These are phyloP conservation scores for Melozone crissalis DNA, from an alignment of 2,113 vertebrate genomes.

Conservation along the genomic window DNA sequence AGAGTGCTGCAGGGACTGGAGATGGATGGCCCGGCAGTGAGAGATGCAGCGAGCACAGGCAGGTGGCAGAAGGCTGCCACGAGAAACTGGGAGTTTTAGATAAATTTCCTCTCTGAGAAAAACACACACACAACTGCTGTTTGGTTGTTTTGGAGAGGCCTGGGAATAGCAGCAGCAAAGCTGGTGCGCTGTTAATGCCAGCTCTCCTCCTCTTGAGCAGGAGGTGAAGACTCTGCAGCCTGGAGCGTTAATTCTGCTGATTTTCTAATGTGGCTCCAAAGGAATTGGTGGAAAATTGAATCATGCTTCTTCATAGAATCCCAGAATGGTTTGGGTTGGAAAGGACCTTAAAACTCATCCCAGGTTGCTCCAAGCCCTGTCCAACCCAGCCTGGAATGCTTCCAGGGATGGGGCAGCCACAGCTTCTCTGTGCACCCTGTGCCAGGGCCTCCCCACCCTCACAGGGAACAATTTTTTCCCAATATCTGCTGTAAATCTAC, in stretches of 20 bases:
- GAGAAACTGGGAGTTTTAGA: not conserved
- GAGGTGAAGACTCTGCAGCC: not conserved
- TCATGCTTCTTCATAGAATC: not conserved
- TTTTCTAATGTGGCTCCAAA: not conserved
- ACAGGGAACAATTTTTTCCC: not conserved
- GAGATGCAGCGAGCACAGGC: not conserved
- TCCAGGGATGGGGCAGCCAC: not conserved
- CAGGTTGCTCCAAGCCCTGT: not conserved
- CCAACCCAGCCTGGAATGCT: not conserved
- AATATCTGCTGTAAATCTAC: not conserved
- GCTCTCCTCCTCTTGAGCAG: not conserved
- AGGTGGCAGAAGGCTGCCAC: slow-evolving; percentile 12
- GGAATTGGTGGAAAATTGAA: not conserved
- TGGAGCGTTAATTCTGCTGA: not conserved
- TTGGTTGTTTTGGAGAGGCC: not conserved
- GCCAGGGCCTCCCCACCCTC: not conserved
- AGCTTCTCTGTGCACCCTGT: not conserved
- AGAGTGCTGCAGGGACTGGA: not conserved
- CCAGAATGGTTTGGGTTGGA: not conserved
- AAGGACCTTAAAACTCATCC: not conserved
- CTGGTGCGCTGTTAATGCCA: not conserved
- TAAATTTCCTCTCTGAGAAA: not conserved
- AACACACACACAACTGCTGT: not conserved
- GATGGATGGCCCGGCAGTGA: not conserved
- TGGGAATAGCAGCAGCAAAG: not conserved